phyloP scores from a whole-genome alignment of 2,888 invertebrate species.

The Nomada ruficornis region DNA sequence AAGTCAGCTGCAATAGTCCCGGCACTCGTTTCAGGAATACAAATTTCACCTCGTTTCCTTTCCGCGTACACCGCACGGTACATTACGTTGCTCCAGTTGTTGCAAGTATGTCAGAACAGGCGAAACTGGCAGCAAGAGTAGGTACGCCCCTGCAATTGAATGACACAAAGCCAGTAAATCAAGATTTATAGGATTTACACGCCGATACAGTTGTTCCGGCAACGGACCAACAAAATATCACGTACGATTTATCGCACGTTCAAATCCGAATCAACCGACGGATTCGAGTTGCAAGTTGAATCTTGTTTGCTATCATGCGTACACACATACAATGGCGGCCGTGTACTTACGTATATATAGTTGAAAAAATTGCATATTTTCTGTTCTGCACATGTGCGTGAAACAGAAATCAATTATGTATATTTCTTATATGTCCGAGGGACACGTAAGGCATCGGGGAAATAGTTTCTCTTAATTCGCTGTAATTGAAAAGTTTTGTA shows the following conservation, averaged over 20 bases:
- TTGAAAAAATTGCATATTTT: too few species aligned
- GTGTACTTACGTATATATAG: too few species aligned
- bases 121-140: constrained; percentile 11
- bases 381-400: too few species aligned
- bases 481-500: too few species aligned
- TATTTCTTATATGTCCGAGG: too few species aligned
- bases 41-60: constrained; percentile 1
- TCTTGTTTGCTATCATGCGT: background rate
- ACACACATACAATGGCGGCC: too few species aligned
- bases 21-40: background rate
- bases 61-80: background rate
- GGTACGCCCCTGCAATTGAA: constrained; percentile 14
- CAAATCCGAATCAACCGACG: constrained; percentile 5
- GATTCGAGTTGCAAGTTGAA: constrained; percentile 2
- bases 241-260: constrained; percentile 30
- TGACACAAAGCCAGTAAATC: constrained; percentile 29
- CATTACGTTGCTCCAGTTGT: constrained; percentile 17
- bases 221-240: constrained; percentile 30
- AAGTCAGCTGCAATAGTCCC: constrained; percentile 13
- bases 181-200: constrained; percentile 38
- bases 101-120: constrained; percentile 28
- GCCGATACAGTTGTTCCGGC: constrained; percentile 16
- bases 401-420: too few species aligned
- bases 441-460: too few species aligned
- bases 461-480: too few species aligned